phyloP scores from a whole-genome alignment of 37 sponge, comb jelly and placozoan species.

The Chondrosia reniformis region DNA sequence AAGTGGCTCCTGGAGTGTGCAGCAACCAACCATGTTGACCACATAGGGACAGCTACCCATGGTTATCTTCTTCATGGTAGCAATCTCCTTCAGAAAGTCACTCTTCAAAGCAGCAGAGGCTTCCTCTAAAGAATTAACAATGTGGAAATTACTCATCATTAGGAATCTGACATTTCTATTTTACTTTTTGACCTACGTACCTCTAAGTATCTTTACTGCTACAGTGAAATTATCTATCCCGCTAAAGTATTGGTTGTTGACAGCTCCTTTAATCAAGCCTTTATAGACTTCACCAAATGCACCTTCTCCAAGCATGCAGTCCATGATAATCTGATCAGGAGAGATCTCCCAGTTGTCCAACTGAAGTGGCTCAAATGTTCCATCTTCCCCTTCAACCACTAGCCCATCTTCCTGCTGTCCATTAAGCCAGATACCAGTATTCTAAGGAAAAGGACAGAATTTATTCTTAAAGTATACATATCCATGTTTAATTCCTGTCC shows the following conservation, averaged over 20 bases:
- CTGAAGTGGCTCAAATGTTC: neutral
- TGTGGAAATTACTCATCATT: too few relatives aligned
- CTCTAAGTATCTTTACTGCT: slow-evolving; percentile 15
- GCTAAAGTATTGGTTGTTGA: slow-evolving; percentile 6
- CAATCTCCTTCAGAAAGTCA: slow-evolving; percentile 24
- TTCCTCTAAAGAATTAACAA: neutral
- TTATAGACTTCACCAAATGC: slow-evolving; percentile 19
- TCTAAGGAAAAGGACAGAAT: neutral
- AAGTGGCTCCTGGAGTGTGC: slow-evolving; percentile 26
- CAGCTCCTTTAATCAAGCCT: slow-evolving; percentile 5
- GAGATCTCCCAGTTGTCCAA: slow-evolving; percentile 19
- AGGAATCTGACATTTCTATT: too few relatives aligned
- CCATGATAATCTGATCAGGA: neutral
- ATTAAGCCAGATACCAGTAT: slow-evolving; percentile 2
- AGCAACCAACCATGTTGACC: slow-evolving; percentile 33
- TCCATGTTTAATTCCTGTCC: too few relatives aligned
- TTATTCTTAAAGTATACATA: too few relatives aligned
- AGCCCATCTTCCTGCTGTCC: too few relatives aligned
- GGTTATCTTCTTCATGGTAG: slow-evolving; percentile 30
- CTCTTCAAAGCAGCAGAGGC: slow-evolving; percentile 1
- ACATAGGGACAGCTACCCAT: slow-evolving; percentile 15
- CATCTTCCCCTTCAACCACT: neutral
- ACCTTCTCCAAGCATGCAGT: slow-evolving; percentile 20
- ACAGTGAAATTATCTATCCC: neutral
- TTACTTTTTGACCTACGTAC: too few relatives aligned